A percentile compares a stretch with the other conserved stretches of the same genome.
phyloP scores from a whole-genome alignment of 2,888 invertebrate species.

The Agrochola circellaris region DNA sequence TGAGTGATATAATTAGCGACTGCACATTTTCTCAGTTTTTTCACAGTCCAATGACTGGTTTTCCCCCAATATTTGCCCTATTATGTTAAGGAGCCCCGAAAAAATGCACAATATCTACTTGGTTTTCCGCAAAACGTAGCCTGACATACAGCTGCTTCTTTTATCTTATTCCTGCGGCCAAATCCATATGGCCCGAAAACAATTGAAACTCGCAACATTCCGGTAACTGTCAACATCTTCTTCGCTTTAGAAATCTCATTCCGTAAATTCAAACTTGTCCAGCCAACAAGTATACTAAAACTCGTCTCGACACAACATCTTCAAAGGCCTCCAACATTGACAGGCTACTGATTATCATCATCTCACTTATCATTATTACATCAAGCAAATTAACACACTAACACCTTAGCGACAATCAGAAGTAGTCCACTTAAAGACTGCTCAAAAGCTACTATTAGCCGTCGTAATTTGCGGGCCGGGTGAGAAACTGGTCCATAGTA shows the following conservation, averaged over 20 bases:
- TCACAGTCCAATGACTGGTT: neutral
- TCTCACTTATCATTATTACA: slow-evolving; percentile 39
- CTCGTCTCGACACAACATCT: neutral
- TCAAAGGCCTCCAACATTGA: slow-evolving; percentile 2
- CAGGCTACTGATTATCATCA: slow-evolving; percentile 29
- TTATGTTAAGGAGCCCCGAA: neutral
- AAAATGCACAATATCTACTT: neutral
- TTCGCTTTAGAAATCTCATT: neutral
- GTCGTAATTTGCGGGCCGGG: slow-evolving; percentile 52
- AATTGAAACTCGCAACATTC: neutral
- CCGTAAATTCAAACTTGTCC: neutral
- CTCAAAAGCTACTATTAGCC: slow-evolving; percentile 59
- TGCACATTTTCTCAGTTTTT: slow-evolving; percentile 3
- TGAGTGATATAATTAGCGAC: slow-evolving; percentile 16
- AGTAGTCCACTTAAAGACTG: slow-evolving; percentile 52
- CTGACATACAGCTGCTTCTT: neutral
- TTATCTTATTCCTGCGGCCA: too few species aligned
- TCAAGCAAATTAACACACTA: slow-evolving; percentile 50
- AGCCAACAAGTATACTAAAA: neutral
- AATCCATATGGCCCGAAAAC: slow-evolving; percentile 10
- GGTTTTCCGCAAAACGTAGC: neutral
- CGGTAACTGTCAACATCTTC: neutral
- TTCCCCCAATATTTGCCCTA: neutral
- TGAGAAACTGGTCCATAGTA: slow-evolving; percentile 60
- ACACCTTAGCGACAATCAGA: slow-evolving; percentile 46